These are phyloP conservation scores for Daubentonia madagascariensis DNA, from an alignment of 2,113 vertebrate genomes.

Conservation along the genomic window DNA sequence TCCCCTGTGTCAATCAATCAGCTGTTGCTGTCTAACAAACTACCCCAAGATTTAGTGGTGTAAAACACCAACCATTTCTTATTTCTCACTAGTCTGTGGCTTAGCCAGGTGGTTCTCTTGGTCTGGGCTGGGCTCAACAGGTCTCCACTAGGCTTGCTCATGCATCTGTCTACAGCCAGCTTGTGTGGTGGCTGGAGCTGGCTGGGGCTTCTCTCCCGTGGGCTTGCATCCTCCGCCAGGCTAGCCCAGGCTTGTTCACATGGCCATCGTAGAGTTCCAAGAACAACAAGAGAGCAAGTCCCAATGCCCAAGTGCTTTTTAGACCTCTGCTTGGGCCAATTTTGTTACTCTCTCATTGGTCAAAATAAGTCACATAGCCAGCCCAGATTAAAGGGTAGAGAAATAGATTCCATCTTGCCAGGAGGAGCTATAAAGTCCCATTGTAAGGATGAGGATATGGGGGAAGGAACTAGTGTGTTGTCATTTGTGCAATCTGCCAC, in stretches of 20 bases:
- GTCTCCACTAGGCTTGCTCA: background rate
- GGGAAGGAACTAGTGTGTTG: background rate
- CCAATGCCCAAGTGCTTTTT: background rate
- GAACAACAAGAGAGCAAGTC: background rate
- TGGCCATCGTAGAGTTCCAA: background rate
- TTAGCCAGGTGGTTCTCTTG: background rate
- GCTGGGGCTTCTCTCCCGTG: background rate
- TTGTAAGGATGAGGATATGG: background rate
- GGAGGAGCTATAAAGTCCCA: background rate
- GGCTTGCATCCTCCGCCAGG: background rate
- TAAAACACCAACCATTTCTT: background rate
- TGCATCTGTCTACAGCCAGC: background rate
- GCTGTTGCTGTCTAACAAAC: background rate
- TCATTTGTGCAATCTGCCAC: background rate
- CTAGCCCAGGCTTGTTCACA: background rate
- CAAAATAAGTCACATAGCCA: background rate
- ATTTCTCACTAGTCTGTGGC: background rate
- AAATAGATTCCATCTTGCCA: background rate
- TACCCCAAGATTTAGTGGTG: background rate
- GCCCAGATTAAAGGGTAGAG: background rate
- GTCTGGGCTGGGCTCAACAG: background rate
- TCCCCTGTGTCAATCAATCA: background rate
- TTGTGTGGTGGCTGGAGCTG: background rate
- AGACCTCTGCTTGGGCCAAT: background rate
- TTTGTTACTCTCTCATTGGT: background rate